These are phyloP conservation scores for Chrysolina americana DNA, from an alignment of 2,888 invertebrate species.

Conservation along the genomic window DNA sequence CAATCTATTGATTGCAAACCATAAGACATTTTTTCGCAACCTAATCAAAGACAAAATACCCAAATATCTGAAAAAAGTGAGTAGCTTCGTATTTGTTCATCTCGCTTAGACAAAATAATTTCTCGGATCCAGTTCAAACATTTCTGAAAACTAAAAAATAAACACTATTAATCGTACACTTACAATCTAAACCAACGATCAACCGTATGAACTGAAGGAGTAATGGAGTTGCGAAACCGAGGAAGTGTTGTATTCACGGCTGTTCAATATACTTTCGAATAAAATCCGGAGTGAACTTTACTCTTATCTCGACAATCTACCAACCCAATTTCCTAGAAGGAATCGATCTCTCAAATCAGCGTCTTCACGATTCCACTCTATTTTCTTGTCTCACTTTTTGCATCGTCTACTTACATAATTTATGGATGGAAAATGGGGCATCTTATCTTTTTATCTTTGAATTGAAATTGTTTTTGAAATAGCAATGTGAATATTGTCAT, in stretches of 20 bases:
- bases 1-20: too few relatives aligned
- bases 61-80: too few relatives aligned
- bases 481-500: not conserved
- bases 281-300: conserved; percentile 23
- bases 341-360: conserved; percentile 67
- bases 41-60: too few relatives aligned
- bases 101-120: too few relatives aligned
- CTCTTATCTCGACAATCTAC: conserved; percentile 61
- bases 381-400: conserved; percentile 53
- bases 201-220: not conserved
- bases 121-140: too few relatives aligned
- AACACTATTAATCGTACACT: too few relatives aligned
- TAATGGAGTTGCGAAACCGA: not conserved
- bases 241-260: not conserved
- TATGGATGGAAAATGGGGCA: conserved; percentile 26
- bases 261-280: not conserved
- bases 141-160: too few relatives aligned
- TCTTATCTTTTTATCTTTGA: conserved; percentile 20
- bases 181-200: too few relatives aligned
- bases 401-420: conserved; percentile 46
- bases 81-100: too few relatives aligned
- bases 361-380: conserved; percentile 56
- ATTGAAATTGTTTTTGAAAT: conserved; percentile 7
- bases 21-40: too few relatives aligned
- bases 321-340: conserved; percentile 67